These are phyloP conservation scores for Vultur gryphus DNA, from an alignment of 2,797 vertebrate genomes.

Conservation along the genomic window DNA sequence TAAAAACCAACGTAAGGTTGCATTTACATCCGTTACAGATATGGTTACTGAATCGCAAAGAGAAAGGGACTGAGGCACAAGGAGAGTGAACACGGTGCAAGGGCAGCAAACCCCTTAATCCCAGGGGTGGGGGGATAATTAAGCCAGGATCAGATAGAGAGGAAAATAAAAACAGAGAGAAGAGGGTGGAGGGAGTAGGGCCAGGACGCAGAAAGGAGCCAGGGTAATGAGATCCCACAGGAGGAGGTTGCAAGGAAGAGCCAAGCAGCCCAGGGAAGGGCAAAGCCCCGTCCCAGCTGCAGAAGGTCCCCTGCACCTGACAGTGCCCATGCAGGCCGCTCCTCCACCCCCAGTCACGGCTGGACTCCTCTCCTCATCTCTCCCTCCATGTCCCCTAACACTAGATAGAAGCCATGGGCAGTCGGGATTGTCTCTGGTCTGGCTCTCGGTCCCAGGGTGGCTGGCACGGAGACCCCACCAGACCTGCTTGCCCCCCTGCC, in stretches of 20 bases:
- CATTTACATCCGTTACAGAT: neutral
- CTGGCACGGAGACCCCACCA: rapidly evolving
- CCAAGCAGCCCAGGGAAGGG: neutral
- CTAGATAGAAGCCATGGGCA: rapidly evolving
- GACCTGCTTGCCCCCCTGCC: neutral
- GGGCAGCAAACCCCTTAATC: neutral
- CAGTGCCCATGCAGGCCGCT: rapidly evolving
- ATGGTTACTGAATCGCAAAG: neutral
- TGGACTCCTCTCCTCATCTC: neutral
- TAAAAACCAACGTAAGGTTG: neutral
- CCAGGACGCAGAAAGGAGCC: neutral
- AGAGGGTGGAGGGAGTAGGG: neutral
- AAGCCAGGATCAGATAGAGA: neutral
- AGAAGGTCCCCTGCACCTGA: neutral
- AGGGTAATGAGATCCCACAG: neutral
- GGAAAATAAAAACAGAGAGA: neutral
- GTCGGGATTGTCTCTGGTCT: neutral
- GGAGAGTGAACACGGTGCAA: rapidly evolving
- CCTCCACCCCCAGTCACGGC: rapidly evolving
- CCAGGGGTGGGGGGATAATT: neutral
- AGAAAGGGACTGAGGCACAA: neutral
- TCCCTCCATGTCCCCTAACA: neutral
- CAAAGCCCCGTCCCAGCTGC: neutral
- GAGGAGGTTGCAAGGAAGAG: neutral
- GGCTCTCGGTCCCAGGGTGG: rapidly evolving